Evolutionary conservation across 2,888 invertebrate genomes (phyloP).

Genomic region (Platycheirus albimanus): DNA sequence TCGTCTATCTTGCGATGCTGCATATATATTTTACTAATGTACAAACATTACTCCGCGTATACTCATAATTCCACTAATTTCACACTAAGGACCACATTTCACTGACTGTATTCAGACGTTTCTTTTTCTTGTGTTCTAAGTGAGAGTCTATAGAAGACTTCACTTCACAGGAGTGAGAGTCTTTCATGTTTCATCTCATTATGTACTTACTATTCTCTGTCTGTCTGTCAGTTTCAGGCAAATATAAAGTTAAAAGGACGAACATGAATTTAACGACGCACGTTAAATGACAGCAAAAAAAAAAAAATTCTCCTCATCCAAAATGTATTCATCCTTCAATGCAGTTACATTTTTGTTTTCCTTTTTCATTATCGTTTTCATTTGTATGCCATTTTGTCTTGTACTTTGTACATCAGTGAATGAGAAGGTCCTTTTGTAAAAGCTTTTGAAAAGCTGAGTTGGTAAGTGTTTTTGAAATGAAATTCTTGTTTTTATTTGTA

Average conservation of each 20-base stretch:
- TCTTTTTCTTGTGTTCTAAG: not conserved
- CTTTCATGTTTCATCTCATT: slow-evolving; percentile 41
- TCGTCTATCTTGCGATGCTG: not conserved
- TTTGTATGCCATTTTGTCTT: slow-evolving; percentile 2
- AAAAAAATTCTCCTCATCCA: not conserved
- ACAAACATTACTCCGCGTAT: slow-evolving; percentile 45
- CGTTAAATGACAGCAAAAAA: slow-evolving; percentile 13
- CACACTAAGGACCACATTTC: slow-evolving; percentile 41
- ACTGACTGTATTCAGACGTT: not conserved
- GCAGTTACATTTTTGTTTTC: slow-evolving; percentile 30
- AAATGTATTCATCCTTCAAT: slow-evolving; percentile 35
- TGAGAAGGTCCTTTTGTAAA: no score
- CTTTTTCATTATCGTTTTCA: no score
- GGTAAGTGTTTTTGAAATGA: no score
- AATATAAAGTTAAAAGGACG: not conserved
- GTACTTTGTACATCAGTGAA: no score
- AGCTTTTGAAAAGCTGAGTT: no score
- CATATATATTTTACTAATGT: slow-evolving; percentile 25
- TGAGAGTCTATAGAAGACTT: no score
- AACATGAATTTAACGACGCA: not conserved
- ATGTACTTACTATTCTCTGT: slow-evolving; percentile 15
- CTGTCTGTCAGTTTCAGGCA: not conserved
- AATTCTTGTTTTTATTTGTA: no score
- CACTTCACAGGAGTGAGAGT: no score
- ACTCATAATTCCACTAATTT: slow-evolving; percentile 62